phyloP scores from a whole-genome alignment of 2,888 invertebrate genomes.

The Pheosia tremula region DNA sequence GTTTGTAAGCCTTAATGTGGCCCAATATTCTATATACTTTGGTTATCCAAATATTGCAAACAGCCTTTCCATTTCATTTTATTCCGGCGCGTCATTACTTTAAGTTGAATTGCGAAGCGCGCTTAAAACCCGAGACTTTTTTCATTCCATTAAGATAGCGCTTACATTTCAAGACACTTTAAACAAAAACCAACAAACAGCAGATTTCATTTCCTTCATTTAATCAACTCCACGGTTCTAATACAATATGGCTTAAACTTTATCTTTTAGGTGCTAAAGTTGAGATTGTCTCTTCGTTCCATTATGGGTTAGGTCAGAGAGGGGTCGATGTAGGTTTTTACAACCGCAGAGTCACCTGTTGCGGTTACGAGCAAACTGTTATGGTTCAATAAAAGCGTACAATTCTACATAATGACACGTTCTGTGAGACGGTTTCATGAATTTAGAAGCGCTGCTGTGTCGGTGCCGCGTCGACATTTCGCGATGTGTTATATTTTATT shows the following conservation, averaged over 20 bases:
- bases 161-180: constrained; percentile 36
- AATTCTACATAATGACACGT: constrained; percentile 58
- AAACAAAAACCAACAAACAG: constrained; percentile 51
- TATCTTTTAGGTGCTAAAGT: constrained; percentile 28
- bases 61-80: background rate
- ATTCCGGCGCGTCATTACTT: constrained; percentile 1
- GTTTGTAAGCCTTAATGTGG: too few species aligned
- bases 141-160: constrained; percentile 43
- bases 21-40: too few species aligned
- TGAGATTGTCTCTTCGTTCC: constrained; percentile 2
- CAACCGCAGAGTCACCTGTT: constrained; percentile 65
- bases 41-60: too few species aligned
- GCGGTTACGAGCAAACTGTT: constrained; percentile 56
- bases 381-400: constrained; percentile 71
- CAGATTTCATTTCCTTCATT: constrained; percentile 63
- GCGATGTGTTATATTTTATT: constrained; percentile 9
- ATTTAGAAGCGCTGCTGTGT: constrained; percentile 48
- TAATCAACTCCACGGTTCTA: constrained; percentile 39
- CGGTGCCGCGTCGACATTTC: background rate
- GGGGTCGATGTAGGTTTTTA: constrained; percentile 49
- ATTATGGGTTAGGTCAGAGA: constrained; percentile 29
- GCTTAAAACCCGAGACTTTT: constrained; percentile 35
- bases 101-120: constrained; percentile 15
- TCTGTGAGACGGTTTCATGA: constrained; percentile 51
- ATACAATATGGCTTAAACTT: constrained; percentile 20